Conservation (phyloP, 2,113 vertebrate genomes). For the Odobenus rosmarus region DNA sequence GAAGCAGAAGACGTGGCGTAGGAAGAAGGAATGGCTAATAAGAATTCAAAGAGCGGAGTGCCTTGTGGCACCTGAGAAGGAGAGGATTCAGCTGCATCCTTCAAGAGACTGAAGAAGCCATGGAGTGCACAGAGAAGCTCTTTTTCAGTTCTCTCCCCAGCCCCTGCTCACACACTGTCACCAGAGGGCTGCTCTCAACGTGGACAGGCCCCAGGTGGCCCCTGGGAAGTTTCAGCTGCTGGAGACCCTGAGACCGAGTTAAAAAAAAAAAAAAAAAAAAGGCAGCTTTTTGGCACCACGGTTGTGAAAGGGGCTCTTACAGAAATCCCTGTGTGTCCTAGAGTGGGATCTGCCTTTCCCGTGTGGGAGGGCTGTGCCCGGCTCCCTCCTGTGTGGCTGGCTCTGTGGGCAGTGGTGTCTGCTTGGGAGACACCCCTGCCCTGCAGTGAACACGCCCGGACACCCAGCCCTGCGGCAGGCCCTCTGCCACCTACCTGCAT, state of each 20-base stretch:
- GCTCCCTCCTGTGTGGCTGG: neutral
- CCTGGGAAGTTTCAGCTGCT: neutral
- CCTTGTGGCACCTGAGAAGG: neutral
- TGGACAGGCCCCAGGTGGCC: neutral
- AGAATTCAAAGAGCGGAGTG: neutral
- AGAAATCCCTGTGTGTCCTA: neutral
- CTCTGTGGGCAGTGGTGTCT: neutral
- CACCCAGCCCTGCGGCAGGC: accelerated
- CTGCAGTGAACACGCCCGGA: accelerated
- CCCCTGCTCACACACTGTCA: neutral
- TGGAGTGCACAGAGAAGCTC: neutral
- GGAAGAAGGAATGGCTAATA: neutral
- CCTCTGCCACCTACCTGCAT: slow-evolving; percentile 85
- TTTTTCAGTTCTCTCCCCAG: neutral
- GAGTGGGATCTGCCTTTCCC: neutral
- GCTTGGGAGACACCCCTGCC: accelerated
- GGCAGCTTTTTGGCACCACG: neutral
- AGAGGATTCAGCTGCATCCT: neutral
- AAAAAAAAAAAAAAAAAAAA: neutral
- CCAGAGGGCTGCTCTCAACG: neutral
- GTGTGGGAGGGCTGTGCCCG: neutral
- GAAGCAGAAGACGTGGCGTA: neutral
- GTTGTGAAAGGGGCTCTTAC: neutral
- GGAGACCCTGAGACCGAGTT: neutral
- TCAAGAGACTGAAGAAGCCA: neutral